Percentiles rank a stretch among this genome's conserved stretches.
phyloP scores from a whole-genome alignment of 2,888 invertebrate genomes.

The Iselma pallidipennis region DNA sequence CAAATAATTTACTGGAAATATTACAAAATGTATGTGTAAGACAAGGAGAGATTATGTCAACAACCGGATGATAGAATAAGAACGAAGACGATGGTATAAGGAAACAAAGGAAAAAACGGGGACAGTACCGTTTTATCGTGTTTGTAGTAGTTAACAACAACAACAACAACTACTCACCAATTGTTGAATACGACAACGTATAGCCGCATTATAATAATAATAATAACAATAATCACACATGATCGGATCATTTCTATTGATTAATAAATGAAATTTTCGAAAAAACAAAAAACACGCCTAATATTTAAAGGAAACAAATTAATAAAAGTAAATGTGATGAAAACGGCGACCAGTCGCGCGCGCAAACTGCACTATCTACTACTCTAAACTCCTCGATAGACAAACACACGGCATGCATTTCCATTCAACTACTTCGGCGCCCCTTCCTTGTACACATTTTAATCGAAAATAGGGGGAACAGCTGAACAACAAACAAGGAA shows the following conservation, averaged over 20 bases:
- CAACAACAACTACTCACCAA: not conserved
- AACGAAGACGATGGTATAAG: not conserved
- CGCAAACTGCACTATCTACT: not conserved
- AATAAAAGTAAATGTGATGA: not conserved
- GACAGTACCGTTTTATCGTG: conserved; percentile 11
- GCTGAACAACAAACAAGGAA: conserved; percentile 36
- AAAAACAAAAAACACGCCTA: not conserved
- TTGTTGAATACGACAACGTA: not conserved
- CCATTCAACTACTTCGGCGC: not conserved
- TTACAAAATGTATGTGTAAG: not conserved
- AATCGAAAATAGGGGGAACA: conserved; percentile 24
- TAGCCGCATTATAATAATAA: no score
- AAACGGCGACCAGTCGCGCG: conserved; percentile 17
- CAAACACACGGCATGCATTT: not conserved
- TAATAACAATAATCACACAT: no score
- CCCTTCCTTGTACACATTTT: not conserved
- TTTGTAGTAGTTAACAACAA: not conserved
- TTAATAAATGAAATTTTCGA: no score
- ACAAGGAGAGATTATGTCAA: not conserved
- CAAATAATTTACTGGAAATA: not conserved
- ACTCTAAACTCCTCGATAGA: not conserved
- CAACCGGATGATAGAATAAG: not conserved
- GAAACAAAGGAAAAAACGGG: conserved; percentile 18
- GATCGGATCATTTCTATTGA: no score
- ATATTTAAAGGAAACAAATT: not conserved